Percentiles rank a stretch among this genome's conserved stretches.
Conservation (phyloP, 2,888 invertebrate species). For the Tipula vernalis region DNA sequence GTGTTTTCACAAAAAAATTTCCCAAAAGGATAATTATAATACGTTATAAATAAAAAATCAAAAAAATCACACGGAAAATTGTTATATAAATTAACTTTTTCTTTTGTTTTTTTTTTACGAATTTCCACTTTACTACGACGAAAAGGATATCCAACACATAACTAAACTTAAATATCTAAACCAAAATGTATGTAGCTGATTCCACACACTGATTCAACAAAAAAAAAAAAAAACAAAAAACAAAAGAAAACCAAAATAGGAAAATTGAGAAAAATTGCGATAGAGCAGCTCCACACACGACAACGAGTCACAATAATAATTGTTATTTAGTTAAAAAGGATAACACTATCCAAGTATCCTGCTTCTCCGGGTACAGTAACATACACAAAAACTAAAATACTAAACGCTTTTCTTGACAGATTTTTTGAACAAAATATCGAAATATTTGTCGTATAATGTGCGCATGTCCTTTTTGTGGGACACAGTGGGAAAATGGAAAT, state of each 20-base stretch:
- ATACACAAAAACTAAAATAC: neutral
- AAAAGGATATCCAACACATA: neutral
- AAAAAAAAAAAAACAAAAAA: neutral
- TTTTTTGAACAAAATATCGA: neutral
- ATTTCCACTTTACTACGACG: neutral
- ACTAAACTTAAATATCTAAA: neutral
- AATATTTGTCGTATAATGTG: neutral
- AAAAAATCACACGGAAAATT: neutral
- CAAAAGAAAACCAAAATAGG: neutral
- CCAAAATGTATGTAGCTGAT: neutral
- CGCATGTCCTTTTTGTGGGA: neutral
- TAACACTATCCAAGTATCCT: neutral
- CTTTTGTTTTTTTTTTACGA: neutral
- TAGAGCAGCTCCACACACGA: neutral
- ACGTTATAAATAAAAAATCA: neutral
- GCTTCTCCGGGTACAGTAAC: neutral
- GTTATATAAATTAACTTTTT: neutral
- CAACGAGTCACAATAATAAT: neutral
- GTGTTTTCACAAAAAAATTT: neutral
- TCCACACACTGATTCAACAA: neutral
- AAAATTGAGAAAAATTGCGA: neutral
- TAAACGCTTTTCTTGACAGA: neutral
- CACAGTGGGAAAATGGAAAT: neutral
- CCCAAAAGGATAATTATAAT: neutral
- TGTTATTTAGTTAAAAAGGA: neutral